A percentile compares a stretch with the other conserved stretches of the same genome.
phyloP scores from a whole-genome alignment of 2,797 vertebrate species.

The Melanotaenia nigrans region DNA sequence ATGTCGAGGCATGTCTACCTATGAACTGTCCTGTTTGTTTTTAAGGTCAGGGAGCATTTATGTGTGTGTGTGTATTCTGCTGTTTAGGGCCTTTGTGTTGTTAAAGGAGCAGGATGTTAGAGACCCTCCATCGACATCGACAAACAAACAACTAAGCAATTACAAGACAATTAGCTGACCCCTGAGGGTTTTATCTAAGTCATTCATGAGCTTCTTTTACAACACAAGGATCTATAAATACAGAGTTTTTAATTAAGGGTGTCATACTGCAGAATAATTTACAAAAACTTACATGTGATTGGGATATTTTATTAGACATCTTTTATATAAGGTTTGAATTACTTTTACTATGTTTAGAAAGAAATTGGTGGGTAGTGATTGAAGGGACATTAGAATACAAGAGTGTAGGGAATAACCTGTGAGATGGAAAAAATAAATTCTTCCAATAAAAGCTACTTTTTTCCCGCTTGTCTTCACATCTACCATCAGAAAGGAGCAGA shows the following conservation, averaged over 20 bases:
- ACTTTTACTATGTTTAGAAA: background rate
- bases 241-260: background rate
- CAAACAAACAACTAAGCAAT: constrained; percentile 70
- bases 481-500: constrained; percentile 28
- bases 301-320: background rate
- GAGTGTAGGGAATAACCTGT: background rate
- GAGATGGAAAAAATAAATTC: constrained; percentile 5
- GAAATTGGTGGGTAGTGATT: background rate
- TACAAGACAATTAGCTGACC: constrained; percentile 69
- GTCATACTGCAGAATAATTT: background rate
- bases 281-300: background rate
- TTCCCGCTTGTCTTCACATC: constrained; percentile 44
- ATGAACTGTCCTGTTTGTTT: constrained; percentile 41
- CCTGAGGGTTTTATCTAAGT: constrained; percentile 49
- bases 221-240: constrained; percentile 12
- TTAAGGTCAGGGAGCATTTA: constrained; percentile 35
- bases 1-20: background rate
- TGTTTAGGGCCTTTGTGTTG: constrained; percentile 70
- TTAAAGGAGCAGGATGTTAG: constrained; percentile 54
- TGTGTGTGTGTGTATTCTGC: constrained; percentile 36
- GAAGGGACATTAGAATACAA: background rate
- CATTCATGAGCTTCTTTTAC: constrained; percentile 52
- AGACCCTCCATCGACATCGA: constrained; percentile 46
- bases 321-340: background rate
- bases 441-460: constrained; percentile 19